Evolutionary conservation across 2,888 invertebrate genomes (phyloP), one percentile per base, ranked within the genome.

Genomic region (Cynaeus angustus): DNA sequence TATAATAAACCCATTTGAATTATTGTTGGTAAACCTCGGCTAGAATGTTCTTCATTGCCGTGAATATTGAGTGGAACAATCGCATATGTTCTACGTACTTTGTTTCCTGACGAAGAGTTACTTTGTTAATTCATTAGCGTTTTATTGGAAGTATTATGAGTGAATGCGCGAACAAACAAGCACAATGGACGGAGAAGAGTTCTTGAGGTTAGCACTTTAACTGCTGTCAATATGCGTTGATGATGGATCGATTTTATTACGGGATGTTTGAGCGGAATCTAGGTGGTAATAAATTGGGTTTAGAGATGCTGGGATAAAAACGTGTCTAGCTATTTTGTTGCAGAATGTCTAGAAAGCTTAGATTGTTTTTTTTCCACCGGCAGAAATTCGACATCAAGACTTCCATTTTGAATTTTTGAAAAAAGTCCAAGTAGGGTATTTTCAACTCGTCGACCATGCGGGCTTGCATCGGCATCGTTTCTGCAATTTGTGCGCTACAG

Each of bases 1-100:
- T 59, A 45, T 59, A 46, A 59, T 46, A 59, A 59, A 59, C 30
- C 46, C 33, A 59, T 45, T 59, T 46, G 59, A 59, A 59, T 59
- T 43, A 43, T 56, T 43, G 43, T 43, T 53, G 50, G 8, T 28
- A 10, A 28, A 10, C n/a, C 50, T 26, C 9, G 50, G 7, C 50
- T 28, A 10, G 8, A 12, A 28, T 8, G 46, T 43, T 50, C 50
- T 50, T 50, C 46, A 46, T 46, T 46, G 46, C 10, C 46, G n/a
- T 46, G 46, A 46, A 46, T 46, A 46, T 46, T 46, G 46, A 46
- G 21, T 46, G 26, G 46, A 46, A 46, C 46, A 46, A 46, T 46
- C 26, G 8, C 13, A 14, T 52, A 8, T 30, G 55, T 53, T 53
- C 37, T 37, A n/a, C 5, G 9, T 53, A 53, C 30, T 53, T 53